Conservation (phyloP, 2,797 vertebrate species). For the Stomatorhinus walkeri region DNA sequence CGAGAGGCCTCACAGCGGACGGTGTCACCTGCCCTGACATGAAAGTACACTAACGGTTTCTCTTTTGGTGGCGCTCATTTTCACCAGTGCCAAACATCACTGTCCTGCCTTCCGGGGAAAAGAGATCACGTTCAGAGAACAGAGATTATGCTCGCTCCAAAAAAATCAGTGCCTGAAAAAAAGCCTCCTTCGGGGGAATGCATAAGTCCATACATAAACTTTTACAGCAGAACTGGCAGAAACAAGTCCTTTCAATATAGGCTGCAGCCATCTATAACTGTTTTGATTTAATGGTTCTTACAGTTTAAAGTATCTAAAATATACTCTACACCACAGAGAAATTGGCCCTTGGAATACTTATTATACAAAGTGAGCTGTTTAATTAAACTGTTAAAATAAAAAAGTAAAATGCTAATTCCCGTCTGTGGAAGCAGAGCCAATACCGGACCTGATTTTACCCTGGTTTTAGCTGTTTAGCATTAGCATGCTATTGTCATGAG, state of each 20-base stretch:
- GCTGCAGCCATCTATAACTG: background rate
- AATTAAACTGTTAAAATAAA: slow-evolving; percentile 2
- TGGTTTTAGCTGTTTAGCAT: background rate
- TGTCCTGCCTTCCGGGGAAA: background rate
- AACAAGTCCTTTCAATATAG: background rate
- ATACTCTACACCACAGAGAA: background rate
- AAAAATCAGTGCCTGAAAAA: background rate
- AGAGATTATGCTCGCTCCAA: background rate
- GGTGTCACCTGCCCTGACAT: background rate
- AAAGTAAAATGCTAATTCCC: background rate
- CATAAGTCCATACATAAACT: background rate
- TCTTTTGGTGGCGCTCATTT: background rate
- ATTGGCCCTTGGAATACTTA: background rate
- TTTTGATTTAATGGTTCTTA: background rate
- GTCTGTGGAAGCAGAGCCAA: background rate
- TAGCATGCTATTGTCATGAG: background rate
- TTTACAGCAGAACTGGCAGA: background rate
- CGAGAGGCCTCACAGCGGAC: background rate
- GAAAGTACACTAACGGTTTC: background rate
- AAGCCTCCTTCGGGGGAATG: background rate
- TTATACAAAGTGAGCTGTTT: background rate
- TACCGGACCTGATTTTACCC: background rate
- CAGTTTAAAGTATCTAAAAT: background rate
- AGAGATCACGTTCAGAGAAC: background rate
- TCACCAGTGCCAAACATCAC: background rate